A percentile compares a stretch with the other conserved stretches of the same genome.
Evolutionary conservation across 2,888 invertebrate species (phyloP).

Genomic region (Trachelus troglodyta): DNA sequence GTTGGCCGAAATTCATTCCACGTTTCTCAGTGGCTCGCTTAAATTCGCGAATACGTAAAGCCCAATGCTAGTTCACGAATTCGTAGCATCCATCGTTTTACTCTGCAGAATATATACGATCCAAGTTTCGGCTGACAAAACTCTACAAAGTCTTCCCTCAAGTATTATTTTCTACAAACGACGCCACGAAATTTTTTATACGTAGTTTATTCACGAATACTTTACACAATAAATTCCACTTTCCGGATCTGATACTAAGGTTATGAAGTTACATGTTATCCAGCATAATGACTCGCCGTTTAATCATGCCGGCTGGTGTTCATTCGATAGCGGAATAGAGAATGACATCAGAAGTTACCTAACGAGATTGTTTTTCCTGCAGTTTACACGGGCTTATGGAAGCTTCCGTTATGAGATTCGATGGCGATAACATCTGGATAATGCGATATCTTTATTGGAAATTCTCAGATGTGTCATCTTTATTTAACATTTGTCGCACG

Average conservation of each 20-base stretch:
- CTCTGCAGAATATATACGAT: background rate
- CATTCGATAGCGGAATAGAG: background rate
- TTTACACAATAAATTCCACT: background rate
- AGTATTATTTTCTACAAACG: background rate
- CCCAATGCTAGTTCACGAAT: background rate
- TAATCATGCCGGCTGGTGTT: background rate
- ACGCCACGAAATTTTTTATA: background rate
- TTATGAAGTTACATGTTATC: background rate
- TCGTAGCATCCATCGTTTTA: background rate
- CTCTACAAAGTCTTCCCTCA: background rate
- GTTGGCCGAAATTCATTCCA: background rate
- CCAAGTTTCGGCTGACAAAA: background rate
- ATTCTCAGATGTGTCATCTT: background rate
- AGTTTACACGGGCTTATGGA: background rate
- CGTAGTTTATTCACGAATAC: background rate
- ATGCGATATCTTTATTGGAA: background rate
- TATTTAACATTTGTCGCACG: background rate
- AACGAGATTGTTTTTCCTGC: background rate
- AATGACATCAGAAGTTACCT: background rate
- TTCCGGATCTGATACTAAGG: background rate
- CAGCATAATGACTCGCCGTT: background rate
- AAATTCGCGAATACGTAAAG: background rate
- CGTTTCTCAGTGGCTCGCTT: background rate
- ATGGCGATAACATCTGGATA: background rate
- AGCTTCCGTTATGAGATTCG: background rate